Base-by-base conservation (phyloP, 2,888 invertebrate species). In the Poecilobothrus nobilitatus region DNA sequence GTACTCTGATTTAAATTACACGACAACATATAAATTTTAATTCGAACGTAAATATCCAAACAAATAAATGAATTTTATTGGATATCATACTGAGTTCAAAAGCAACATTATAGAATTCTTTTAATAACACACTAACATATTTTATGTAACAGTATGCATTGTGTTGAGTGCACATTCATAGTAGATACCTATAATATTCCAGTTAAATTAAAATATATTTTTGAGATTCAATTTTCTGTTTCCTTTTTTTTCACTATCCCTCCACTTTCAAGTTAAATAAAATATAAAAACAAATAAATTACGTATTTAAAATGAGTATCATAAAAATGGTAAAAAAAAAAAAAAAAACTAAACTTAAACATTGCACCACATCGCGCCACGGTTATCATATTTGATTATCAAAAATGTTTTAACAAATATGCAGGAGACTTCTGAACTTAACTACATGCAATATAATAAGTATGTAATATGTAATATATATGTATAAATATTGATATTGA, bases 301-400 rank as follows among this genome's bases (percentile, higher is more conserved):
- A 53, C 15, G n/a, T 6, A 53, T 18, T 53, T 15, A 53, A 15
- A 18, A 53, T 18, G 18, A 53, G 53, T 37, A 37, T 8, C 37
- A 53, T 53, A 5, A 53, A 2, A 27, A 27, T 27, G 27, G 27
- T 15, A 53, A 53, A 53, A 53, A 53, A 3, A 44, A 44, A 44
- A 15, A 44, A 53, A 53, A n/a, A 53, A 53, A 4, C 15, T 4
- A 41, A 41, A 41, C 2, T 18, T 53, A 15, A 15, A 53, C 53
- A 53, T 18, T 53, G 53, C 12, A 53, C 18, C 53, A 53, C 53
- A 53, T 53, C 15, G 53, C 53, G 53, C 53, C 53, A 53, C n/a
- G 18, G 53, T 53, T 53, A 53, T 53, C 53, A 18, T n/a, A 53
- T 53, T 53, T n/a, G 53, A 53, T 53, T 53, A 53, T 53, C 53